Conservation (phyloP, 2,113 vertebrate genomes). For the Trichechus manatus region DNA sequence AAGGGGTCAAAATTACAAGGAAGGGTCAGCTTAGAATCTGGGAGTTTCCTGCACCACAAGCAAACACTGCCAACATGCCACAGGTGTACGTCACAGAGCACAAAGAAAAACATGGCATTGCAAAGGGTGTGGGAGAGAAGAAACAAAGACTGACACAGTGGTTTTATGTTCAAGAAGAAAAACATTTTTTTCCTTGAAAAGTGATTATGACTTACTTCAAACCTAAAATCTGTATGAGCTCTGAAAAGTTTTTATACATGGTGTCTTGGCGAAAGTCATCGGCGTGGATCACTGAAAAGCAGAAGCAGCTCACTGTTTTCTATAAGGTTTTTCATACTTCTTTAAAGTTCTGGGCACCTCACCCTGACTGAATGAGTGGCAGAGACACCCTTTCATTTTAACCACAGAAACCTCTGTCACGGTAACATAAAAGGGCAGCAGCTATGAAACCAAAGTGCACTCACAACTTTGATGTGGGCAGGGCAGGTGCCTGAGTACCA, state of each 20-base stretch:
- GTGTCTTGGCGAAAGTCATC: background rate
- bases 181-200: slow-evolving; percentile 43
- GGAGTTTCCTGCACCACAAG: slow-evolving; percentile 35
- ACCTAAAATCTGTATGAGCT: background rate
- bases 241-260: background rate
- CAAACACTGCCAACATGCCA: slow-evolving; percentile 14
- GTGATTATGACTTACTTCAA: slow-evolving; percentile 35
- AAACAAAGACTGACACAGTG: background rate
- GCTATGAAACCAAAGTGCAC: slow-evolving; percentile 65
- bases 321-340: background rate
- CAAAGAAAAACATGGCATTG: background rate
- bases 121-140: background rate
- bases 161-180: background rate
- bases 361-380: slow-evolving; percentile 21
- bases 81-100: slow-evolving; percentile 3
- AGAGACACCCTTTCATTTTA: slow-evolving; percentile 58
- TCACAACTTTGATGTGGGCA: slow-evolving; percentile 77
- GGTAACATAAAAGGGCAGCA: slow-evolving; percentile 64
- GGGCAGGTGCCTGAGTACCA: slow-evolving; percentile 39
- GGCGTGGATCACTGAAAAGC: background rate
- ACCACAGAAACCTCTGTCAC: slow-evolving; percentile 77
- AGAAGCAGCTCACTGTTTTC: background rate
- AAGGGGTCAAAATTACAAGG: slow-evolving; percentile 54
- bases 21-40: slow-evolving; percentile 25
- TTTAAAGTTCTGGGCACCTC: slow-evolving; percentile 60